Percentiles rank a stretch among this genome's conserved stretches.
Conservation (phyloP, 2,888 invertebrate species). For the Aromia moschata region DNA sequence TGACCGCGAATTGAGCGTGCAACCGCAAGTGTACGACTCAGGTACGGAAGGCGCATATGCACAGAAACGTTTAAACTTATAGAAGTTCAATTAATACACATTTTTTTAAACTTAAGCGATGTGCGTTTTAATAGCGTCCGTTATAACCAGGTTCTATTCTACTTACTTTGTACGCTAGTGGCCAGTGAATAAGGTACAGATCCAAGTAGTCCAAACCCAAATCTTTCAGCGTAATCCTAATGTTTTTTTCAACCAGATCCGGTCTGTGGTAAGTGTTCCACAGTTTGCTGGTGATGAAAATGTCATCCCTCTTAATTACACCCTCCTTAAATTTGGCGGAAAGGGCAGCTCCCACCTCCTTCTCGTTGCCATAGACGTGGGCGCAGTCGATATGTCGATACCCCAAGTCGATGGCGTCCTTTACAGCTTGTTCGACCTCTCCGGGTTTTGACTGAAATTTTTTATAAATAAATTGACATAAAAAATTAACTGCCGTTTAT, state of each 20-base stretch:
- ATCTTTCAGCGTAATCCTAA: conserved; percentile 75
- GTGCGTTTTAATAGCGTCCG: no score
- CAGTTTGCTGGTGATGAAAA: conserved; percentile 76
- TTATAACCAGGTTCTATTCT: neutral
- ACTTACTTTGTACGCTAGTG: conserved; percentile 79
- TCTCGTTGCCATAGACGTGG: conserved; percentile 74
- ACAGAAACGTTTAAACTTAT: no score
- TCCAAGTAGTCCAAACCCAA: conserved; percentile 83
- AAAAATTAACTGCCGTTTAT: no score
- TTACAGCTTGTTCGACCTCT: conserved; percentile 72
- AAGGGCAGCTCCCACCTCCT: conserved; percentile 74
- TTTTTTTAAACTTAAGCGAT: no score
- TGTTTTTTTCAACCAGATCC: conserved; percentile 76
- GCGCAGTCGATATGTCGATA: conserved; percentile 83
- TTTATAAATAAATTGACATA: no score
- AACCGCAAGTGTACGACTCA: no score
- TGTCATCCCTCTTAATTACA: conserved; percentile 73
- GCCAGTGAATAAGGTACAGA: conserved; percentile 93
- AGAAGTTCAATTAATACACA: no score
- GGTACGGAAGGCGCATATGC: no score
- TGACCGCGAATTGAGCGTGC: no score
- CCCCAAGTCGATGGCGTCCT: conserved; percentile 78
- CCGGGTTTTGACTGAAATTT: conserved; percentile 72
- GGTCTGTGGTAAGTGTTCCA: conserved; percentile 86
- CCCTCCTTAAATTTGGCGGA: conserved; percentile 72